These are phyloP conservation scores for Unio pictorum DNA, from an alignment of 2,888 invertebrate species.

Conservation along the genomic window DNA sequence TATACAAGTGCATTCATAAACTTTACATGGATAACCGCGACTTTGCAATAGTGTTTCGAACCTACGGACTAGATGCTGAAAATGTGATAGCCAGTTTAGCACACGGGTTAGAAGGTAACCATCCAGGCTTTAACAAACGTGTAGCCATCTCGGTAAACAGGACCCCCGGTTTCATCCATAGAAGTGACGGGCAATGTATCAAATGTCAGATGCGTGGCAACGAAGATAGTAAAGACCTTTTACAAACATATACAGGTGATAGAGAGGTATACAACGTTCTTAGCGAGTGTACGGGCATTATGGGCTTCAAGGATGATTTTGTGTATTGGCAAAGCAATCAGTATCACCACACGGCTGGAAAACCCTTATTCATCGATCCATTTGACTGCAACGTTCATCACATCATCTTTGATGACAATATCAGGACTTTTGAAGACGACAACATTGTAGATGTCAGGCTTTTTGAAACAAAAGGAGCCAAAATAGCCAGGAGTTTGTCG, in stretches of 20 bases:
- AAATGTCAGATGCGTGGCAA: slow-evolving; percentile 25
- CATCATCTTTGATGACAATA: slow-evolving; percentile 71
- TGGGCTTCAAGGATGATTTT: slow-evolving; percentile 68
- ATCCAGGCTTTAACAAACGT: slow-evolving; percentile 57
- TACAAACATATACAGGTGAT: slow-evolving; percentile 32
- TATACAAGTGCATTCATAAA: slow-evolving; percentile 61
- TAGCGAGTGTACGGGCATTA: slow-evolving; percentile 54
- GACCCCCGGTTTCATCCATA: slow-evolving; percentile 49
- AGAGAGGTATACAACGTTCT: slow-evolving; percentile 62
- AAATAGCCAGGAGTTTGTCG: slow-evolving; percentile 47
- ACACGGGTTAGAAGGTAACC: slow-evolving; percentile 57
- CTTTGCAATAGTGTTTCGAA: slow-evolving; percentile 66
- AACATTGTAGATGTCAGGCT: slow-evolving; percentile 68
- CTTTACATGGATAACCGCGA: slow-evolving; percentile 56
- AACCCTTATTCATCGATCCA: slow-evolving; percentile 68
- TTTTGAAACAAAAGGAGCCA: slow-evolving; percentile 43
- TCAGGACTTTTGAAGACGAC: slow-evolving; percentile 65
- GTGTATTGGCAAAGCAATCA: slow-evolving; percentile 62
- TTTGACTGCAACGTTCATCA: slow-evolving; percentile 61
- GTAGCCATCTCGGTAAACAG: slow-evolving; percentile 48
- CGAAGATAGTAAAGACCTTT: slow-evolving; percentile 12
- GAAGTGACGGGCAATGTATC: slow-evolving; percentile 38
- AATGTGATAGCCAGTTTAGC: slow-evolving; percentile 60
- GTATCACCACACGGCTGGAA: slow-evolving; percentile 61
- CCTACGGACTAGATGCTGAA: slow-evolving; percentile 67